Conservation (phyloP, 2,888 invertebrate genomes). For the Shargacucullia verbasci region DNA sequence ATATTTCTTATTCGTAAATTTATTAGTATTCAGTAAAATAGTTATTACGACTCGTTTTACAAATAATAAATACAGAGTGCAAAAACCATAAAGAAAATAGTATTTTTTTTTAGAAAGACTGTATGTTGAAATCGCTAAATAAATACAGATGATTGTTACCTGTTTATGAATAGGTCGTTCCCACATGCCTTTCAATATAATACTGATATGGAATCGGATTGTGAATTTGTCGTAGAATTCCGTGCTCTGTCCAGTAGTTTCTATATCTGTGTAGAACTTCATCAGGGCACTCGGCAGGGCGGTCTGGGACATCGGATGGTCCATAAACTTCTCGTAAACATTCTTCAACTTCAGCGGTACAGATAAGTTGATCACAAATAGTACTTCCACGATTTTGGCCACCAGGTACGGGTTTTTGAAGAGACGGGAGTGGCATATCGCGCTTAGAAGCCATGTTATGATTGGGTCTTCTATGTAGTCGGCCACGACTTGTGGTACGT, state of each 20-base stretch:
- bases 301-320: constrained; percentile 93
- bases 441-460: constrained; percentile 95
- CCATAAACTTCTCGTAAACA: constrained; percentile 94
- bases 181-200: constrained; percentile 99
- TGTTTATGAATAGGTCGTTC: constrained; percentile 94
- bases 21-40: too few species aligned
- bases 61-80: too few species aligned
- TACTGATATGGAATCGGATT: constrained; percentile 99
- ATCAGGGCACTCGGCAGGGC: constrained; percentile 96
- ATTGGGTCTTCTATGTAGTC: constrained; percentile 94
- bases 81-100: too few species aligned
- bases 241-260: constrained; percentile 98
- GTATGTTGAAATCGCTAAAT: too few species aligned
- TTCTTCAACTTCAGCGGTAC: constrained; percentile 87
- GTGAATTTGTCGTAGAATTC: constrained; percentile 99
- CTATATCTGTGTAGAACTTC: constrained; percentile 99
- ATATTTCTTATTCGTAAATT: too few species aligned
- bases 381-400: constrained; percentile 98
- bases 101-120: too few species aligned
- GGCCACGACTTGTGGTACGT: constrained; percentile 92
- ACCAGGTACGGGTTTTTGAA: constrained; percentile 99
- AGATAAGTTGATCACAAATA: constrained; percentile 93
- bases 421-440: constrained; percentile 96
- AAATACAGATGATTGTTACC: constrained; percentile 59
- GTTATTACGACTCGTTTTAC: too few species aligned